Evolutionary conservation across 2,113 vertebrate species (phyloP), one percentile per base, ranked within the genome.

Genomic region (Peucedramus taeniatus): DNA sequence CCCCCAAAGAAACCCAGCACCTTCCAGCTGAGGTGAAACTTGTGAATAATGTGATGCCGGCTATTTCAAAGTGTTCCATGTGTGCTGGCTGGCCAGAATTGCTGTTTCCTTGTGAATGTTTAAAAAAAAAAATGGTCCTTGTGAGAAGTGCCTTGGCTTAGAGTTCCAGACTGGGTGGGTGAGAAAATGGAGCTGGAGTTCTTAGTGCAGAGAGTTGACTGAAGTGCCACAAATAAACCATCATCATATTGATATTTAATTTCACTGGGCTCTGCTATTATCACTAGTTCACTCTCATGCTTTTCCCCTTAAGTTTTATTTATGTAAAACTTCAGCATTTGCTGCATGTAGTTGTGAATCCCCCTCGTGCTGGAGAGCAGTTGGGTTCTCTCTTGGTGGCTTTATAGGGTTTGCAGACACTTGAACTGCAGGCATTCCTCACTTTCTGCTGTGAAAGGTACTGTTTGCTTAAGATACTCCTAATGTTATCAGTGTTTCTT

Each of bases 331-430:
- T 56, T 35, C 10, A 44, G 5, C 6, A 2, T 53, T 88, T 77
- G 2, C 21, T 84, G 8, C 10, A 7, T 53, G 2, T 28, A 22
- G 22, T 44, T 94, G 17, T 68, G 69, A 53, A 47, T 69, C 15
- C 18, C 33, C 20, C 35, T 83, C 0, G 0, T 72, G 47, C 74
- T 56, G 66, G 30, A 40, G 84, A 28, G 33, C 1, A 2, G 3
- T 19, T 76, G 59, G 6, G 8, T 68, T 90, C 15, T 60, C 1
- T 45, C 6, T 42, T 72, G 22, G 28, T 85, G 63, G 3, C 49
- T 83, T 77, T 15, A 2, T 2, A 2, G 80, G 14, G 3, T 47
- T 54, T 40, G 39, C 26, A 53, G 47, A 10, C 40, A 14, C 37
- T 65, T 81, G 21, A 45, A 7, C 5, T 26, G 60, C 56, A 6